Base-by-base conservation (phyloP, 2,888 invertebrate genomes). In the Epinotia nisella region DNA sequence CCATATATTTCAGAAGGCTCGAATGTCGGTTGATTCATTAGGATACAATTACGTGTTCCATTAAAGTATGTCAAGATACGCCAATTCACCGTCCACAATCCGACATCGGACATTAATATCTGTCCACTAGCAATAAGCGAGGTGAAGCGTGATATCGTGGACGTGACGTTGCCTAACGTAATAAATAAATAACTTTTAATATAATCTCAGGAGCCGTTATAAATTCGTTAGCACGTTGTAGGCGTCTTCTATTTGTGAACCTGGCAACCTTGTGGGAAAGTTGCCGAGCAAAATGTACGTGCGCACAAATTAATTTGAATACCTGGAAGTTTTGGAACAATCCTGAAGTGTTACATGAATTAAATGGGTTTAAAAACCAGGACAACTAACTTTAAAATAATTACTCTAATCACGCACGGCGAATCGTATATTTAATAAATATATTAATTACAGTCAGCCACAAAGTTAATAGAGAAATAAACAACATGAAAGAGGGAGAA, bases 241-340 rank as follows among this genome's bases (percentile, higher is more conserved):
- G 74, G 75, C 68, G 71, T 60, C 58, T n/a, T 71, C 77, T 76
- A 78, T 73, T 74, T 71, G 68, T 71, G 72, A 75, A 49, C 7
- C 75, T 64, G 75, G 72, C 72, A 65, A 51, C 51, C 71, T 72
- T 64, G 75, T 70, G 66, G 61, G 60, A 75, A 70, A 72, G 55
- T 19, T 56, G 17, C 60, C 70, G 39, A 49, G 62, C 68, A 53
- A 71, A 72, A 56, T 65, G 59, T 71, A 76, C 68, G 72, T 72
- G 67, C 21, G 56, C 67, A 55, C 64, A 39, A 68, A 70, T 72
- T 71, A 70, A 71, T 71, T 55, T 13, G 10, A 70, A 62, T 29
- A 56, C 55, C 58, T 64, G 45, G 35, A n/a, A 65, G 41, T 64
- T 21, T 58, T 51, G 29, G 35, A 58, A 49, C n/a, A n/a, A n/a